phyloP scores from a whole-genome alignment of 2,113 vertebrate species.

The Carassius auratus region DNA sequence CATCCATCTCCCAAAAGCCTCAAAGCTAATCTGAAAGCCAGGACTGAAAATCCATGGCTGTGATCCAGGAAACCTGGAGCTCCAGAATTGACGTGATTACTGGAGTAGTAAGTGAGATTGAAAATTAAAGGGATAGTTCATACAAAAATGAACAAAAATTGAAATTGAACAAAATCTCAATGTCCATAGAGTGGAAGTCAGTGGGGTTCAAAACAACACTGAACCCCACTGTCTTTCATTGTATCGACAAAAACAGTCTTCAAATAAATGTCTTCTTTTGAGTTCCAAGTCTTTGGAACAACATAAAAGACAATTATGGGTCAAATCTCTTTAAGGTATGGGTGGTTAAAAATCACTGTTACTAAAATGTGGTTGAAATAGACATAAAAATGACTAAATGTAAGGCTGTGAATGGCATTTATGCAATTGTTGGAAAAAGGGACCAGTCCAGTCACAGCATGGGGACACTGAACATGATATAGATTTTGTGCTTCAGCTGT shows the following conservation, averaged over 20 bases:
- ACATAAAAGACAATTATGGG: not conserved
- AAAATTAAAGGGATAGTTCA: not conserved
- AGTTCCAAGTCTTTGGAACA: not conserved
- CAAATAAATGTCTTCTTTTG: not conserved
- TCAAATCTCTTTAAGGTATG: not conserved
- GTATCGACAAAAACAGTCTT: not conserved
- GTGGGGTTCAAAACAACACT: not conserved
- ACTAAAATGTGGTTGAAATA: not conserved
- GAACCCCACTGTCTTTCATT: not conserved
- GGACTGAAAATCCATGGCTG: constrained; percentile 43
- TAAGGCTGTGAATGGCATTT: not conserved
- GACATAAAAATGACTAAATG: not conserved
- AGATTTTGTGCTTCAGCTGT: constrained; percentile 8
- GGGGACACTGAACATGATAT: not conserved
- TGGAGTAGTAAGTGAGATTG: not conserved
- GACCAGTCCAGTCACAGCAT: not conserved
- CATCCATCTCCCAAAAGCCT: constrained; percentile 3
- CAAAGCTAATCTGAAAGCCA: constrained; percentile 37
- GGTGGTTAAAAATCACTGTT: not conserved
- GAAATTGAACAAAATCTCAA: not conserved
- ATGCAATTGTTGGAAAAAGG: not conserved
- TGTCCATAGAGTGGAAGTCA: not conserved
- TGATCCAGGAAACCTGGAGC: not conserved
- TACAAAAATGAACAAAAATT: not conserved
- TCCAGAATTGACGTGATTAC: constrained; percentile 8